Percentiles rank a stretch among this genome's conserved stretches.
Conservation (phyloP, 2,113 vertebrate genomes). For the Cinclus mexicanus region DNA sequence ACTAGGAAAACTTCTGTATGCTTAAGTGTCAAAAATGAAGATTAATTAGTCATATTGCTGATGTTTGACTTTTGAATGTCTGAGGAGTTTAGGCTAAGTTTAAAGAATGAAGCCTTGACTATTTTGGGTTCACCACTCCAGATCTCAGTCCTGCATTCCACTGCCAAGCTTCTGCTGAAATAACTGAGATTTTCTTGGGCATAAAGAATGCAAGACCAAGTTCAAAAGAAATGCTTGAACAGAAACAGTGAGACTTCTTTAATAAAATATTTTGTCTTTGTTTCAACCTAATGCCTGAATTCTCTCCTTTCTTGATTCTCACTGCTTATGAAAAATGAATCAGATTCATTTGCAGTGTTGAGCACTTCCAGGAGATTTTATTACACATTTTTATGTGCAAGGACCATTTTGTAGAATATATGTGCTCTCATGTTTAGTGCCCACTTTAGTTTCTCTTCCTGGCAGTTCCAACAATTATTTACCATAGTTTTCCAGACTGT, state of each 20-base stretch:
- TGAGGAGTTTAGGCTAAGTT: neutral
- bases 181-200: neutral
- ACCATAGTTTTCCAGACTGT: neutral
- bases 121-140: neutral
- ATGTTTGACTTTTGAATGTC: neutral
- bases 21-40: neutral
- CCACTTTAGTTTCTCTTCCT: neutral
- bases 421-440: neutral
- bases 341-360: neutral
- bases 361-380: conserved; percentile 19
- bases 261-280: neutral
- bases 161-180: neutral
- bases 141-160: neutral
- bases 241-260: neutral
- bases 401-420: neutral
- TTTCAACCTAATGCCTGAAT: neutral
- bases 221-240: neutral
- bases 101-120: neutral
- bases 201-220: neutral
- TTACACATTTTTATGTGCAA: neutral
- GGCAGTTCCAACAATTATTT: neutral
- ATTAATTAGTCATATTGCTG: neutral
- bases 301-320: neutral
- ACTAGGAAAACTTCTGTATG: neutral
- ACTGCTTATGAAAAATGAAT: neutral